phyloP scores from a whole-genome alignment of 1,140 invertebrate species.

The Argopecten irradians region DNA sequence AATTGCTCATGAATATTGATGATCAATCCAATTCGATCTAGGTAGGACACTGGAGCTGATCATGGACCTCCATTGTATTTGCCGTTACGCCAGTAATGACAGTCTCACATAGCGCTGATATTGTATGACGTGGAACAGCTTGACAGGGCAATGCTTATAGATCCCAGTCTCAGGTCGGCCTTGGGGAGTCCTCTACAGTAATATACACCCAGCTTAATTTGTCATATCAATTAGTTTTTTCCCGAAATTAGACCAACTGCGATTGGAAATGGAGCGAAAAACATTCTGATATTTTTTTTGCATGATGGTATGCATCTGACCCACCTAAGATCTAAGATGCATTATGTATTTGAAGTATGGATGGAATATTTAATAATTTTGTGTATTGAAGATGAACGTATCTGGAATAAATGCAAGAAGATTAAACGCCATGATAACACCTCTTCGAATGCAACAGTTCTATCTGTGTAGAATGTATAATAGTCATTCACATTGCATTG shows the following conservation, averaged over 20 bases:
- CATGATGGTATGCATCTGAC: neutral
- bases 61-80: neutral
- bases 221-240: neutral
- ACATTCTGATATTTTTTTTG: neutral
- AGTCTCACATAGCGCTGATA: neutral
- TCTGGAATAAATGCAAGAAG: too few species aligned
- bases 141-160: neutral
- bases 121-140: neutral
- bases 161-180: neutral
- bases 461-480: too few species aligned
- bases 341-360: neutral
- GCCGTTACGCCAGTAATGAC: neutral
- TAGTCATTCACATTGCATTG: too few species aligned
- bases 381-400: too few species aligned
- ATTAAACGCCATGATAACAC: too few species aligned
- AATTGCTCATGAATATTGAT: constrained; percentile 23
- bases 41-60: neutral
- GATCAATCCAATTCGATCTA: constrained; percentile 15
- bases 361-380: too few species aligned
- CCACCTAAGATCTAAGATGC: neutral
- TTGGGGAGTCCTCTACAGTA: constrained; percentile 20
- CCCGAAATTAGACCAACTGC: neutral
- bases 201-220: neutral
- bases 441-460: too few species aligned
- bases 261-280: neutral